Percentiles rank a stretch among this genome's conserved stretches.
Conservation (phyloP, 1,140 invertebrate genomes). For the Drosophila persimilis region DNA sequence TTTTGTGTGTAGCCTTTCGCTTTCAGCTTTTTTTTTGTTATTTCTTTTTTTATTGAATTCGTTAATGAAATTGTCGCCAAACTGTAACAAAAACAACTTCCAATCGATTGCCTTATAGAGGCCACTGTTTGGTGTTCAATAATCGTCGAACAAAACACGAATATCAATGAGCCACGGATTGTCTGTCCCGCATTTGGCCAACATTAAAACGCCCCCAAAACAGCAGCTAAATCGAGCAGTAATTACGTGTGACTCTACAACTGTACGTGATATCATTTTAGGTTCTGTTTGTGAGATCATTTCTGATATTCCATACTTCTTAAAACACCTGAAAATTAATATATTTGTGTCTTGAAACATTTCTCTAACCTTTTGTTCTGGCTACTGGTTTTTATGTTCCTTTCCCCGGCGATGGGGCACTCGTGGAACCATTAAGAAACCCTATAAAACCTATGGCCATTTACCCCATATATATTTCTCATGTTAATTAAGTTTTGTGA, state of each 20-base stretch:
- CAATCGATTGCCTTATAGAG: constrained; percentile 59
- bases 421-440: no score
- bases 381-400: constrained; percentile 9
- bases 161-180: constrained; percentile 41
- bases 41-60: constrained; percentile 18
- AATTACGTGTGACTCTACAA: constrained; percentile 7
- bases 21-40: constrained; percentile 47
- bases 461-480: no score
- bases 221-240: no score
- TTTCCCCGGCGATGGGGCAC: neutral
- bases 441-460: no score
- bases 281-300: constrained; percentile 33
- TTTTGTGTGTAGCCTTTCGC: constrained; percentile 52
- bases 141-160: constrained; percentile 47
- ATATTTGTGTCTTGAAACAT: neutral
- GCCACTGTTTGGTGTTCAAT: constrained; percentile 50
- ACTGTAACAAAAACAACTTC: constrained; percentile 29
- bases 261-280: constrained; percentile 26
- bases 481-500: constrained; percentile 53
- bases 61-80: constrained; percentile 76
- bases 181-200: constrained; percentile 29
- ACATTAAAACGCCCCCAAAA: constrained; percentile 33
- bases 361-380: constrained; percentile 38
- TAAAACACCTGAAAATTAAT: no score
- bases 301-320: neutral